Conservation (phyloP, 2,888 invertebrate genomes). For the Carterocephalus palaemon region DNA sequence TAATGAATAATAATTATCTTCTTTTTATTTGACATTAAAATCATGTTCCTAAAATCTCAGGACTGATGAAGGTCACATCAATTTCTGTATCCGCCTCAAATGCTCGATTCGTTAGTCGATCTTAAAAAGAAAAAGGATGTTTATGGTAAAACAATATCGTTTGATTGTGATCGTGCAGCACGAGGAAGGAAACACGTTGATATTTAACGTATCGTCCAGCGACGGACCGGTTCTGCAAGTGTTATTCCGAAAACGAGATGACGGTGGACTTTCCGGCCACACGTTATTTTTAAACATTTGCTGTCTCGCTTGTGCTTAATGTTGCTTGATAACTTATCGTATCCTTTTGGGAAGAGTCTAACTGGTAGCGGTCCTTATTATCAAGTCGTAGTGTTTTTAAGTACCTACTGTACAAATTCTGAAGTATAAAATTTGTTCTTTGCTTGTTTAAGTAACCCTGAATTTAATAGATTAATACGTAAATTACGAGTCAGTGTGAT, state of each 20-base stretch:
- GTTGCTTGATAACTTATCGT: constrained; percentile 31
- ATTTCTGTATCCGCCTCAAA: constrained; percentile 20
- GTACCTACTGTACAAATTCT: too few species aligned
- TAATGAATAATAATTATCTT: background rate
- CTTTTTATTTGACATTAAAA: constrained; percentile 10
- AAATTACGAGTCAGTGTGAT: too few species aligned
- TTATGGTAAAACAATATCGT: constrained; percentile 19
- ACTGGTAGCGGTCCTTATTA: too few species aligned
- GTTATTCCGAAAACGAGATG: constrained; percentile 75
- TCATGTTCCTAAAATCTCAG: constrained; percentile 7
- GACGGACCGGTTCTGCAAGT: constrained; percentile 72
- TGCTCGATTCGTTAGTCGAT: constrained; percentile 2
- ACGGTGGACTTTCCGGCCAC: constrained; percentile 72
- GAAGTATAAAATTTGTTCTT: too few species aligned
- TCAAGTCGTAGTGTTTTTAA: too few species aligned
- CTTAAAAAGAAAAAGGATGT: constrained; percentile 22
- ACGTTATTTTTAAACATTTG: constrained; percentile 42
- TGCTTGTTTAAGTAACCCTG: too few species aligned
- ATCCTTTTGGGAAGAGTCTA: background rate
- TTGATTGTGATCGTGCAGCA: constrained; percentile 38
- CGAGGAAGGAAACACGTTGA: constrained; percentile 76
- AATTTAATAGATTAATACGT: too few species aligned
- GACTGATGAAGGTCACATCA: constrained; percentile 18
- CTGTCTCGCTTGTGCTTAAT: constrained; percentile 45
- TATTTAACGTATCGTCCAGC: constrained; percentile 59